phyloP scores from a whole-genome alignment of 1,140 invertebrate species.

The Meloidogyne chitwoodi region DNA sequence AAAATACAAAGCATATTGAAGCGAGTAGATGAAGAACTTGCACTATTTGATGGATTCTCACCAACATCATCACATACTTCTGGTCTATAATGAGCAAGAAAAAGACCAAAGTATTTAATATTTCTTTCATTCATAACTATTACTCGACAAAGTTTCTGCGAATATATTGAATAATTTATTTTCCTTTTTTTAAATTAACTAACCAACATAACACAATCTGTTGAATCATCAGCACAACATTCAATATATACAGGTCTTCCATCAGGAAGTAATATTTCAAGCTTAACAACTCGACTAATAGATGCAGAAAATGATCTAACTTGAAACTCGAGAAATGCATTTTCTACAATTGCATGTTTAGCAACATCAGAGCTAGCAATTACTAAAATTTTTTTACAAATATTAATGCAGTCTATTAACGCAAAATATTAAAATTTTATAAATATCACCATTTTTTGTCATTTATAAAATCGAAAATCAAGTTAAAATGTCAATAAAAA shows the following conservation, averaged over 20 bases:
- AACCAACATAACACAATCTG: constrained; percentile 40
- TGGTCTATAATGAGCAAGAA: constrained; percentile 19
- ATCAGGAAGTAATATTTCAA: constrained; percentile 44
- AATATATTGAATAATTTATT: neutral
- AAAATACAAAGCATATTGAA: constrained; percentile 32
- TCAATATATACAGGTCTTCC: constrained; percentile 32
- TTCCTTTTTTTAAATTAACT: neutral
- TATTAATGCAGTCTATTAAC: no score
- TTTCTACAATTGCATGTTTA: constrained; percentile 36
- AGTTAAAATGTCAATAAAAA: no score
- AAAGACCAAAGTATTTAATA: constrained; percentile 31
- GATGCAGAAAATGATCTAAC: constrained; percentile 28
- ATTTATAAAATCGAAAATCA: no score
- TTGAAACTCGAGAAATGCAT: constrained; percentile 45
- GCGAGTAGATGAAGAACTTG: neutral
- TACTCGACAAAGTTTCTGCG: constrained; percentile 31
- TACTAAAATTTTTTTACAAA: constrained; percentile 19
- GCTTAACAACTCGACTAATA: constrained; percentile 24
- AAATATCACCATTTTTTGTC: no score
- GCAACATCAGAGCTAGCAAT: constrained; percentile 34
- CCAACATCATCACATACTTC: neutral
- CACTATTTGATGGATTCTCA: neutral
- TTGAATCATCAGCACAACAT: constrained; percentile 42
- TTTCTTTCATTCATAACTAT: constrained; percentile 28
- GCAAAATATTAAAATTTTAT: no score